Conservation (phyloP, 2,113 vertebrate genomes). For the Lycocorax pyrrhopterus region DNA sequence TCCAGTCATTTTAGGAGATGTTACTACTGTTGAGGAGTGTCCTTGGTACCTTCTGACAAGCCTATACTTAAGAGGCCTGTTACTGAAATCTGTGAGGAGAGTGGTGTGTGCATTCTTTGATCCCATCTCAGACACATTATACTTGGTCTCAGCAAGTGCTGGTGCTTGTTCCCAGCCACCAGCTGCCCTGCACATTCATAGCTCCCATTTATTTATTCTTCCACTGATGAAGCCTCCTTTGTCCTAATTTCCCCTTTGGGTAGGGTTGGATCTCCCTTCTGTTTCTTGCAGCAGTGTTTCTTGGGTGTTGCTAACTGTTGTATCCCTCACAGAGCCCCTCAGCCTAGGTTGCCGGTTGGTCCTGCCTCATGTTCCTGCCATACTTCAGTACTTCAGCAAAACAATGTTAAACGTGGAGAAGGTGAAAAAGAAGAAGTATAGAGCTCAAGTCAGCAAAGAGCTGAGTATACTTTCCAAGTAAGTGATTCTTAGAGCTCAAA, state of each 20-base stretch:
- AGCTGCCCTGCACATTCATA: background rate
- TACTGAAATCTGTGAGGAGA: background rate
- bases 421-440: constrained; percentile 88
- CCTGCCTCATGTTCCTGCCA: constrained; percentile 84
- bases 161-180: background rate
- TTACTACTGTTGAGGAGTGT: background rate
- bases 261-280: background rate
- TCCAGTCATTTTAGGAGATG: background rate
- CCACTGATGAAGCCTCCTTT: background rate
- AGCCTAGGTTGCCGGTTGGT: constrained; percentile 82
- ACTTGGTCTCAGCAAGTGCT: background rate
- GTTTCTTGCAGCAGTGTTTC: background rate
- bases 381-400: constrained; percentile 87
- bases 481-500: constrained; percentile 42
- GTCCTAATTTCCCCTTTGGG: background rate
- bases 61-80: accelerated
- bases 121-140: accelerated
- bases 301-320: background rate
- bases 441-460: constrained; percentile 87
- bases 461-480: constrained; percentile 97
- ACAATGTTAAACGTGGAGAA: constrained; percentile 81
- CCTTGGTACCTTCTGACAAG: background rate
- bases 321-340: constrained; percentile 73
- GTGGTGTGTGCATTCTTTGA: background rate
- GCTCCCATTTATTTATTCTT: background rate